Percentiles rank a stretch among this genome's conserved stretches.
Evolutionary conservation across 1,140 invertebrate species (phyloP).

Genomic region (Listronotus oregonensis): DNA sequence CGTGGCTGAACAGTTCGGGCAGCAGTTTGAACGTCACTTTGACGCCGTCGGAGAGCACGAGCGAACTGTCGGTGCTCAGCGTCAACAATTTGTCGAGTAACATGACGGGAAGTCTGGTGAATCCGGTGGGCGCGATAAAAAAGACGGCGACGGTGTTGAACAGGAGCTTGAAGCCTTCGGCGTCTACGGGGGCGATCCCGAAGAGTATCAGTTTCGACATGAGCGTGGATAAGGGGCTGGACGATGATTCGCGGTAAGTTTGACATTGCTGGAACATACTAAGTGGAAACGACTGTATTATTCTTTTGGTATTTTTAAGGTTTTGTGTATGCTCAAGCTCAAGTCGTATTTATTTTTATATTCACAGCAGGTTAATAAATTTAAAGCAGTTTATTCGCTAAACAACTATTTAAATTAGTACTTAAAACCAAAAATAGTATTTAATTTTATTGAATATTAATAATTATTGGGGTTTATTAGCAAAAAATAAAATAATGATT

Average conservation of each 20-base stretch:
- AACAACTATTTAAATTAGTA: no score
- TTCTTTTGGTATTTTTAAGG: no score
- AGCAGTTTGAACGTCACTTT: conserved; percentile 49
- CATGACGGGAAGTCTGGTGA: neutral
- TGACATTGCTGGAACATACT: no score
- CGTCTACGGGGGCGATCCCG: conserved; percentile 80
- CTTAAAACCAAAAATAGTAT: no score
- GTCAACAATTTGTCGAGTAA: conserved; percentile 37
- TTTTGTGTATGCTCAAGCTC: no score
- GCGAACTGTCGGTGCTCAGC: conserved; percentile 50
- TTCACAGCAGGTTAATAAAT: no score
- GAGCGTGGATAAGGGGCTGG: conserved; percentile 75
- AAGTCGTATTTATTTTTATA: no score
- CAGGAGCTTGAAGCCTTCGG: conserved; percentile 58
- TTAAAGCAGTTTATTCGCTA: no score
- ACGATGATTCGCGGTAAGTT: conserved; percentile 29
- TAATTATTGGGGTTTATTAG: no score
- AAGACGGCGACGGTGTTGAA: conserved; percentile 22
- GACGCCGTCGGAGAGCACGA: conserved; percentile 51
- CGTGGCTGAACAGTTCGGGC: conserved; percentile 51
- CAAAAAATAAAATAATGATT: no score
- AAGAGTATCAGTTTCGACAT: conserved; percentile 93
- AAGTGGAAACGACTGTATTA: no score
- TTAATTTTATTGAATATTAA: no score
- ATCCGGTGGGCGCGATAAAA: conserved; percentile 21